Conservation (phyloP, 1,140 invertebrate species). For the Leptinotarsa undecemlineata region DNA sequence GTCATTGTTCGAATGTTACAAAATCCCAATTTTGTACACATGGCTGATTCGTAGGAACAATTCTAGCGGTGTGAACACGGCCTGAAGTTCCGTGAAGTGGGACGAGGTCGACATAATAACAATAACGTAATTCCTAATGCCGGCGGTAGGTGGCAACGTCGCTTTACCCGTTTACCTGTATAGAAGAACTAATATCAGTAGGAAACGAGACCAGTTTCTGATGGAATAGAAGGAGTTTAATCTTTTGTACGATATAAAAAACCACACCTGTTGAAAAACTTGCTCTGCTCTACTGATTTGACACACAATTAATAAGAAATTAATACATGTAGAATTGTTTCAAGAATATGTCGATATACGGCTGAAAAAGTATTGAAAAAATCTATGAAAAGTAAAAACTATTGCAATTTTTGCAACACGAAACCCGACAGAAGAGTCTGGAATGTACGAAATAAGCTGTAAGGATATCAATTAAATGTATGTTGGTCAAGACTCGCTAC, state of each 20-base stretch:
- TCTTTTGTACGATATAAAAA: not conserved
- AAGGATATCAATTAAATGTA: no score
- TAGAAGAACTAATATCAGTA: not conserved
- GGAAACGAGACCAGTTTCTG: not conserved
- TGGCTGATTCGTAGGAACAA: slow-evolving; percentile 12
- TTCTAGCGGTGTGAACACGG: slow-evolving; percentile 21
- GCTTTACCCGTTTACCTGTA: slow-evolving; percentile 1
- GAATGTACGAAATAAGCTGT: no score
- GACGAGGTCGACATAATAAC: slow-evolving; percentile 24
- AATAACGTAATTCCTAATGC: slow-evolving; percentile 19
- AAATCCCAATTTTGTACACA: slow-evolving; percentile 19
- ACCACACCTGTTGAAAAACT: not conserved
- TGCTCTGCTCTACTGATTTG: not conserved
- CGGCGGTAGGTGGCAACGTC: not conserved
- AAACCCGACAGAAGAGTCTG: no score
- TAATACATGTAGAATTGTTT: no score
- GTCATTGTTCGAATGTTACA: not conserved
- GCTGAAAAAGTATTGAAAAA: no score
- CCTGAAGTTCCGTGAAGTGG: slow-evolving; percentile 22
- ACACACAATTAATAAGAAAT: no score
- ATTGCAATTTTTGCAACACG: no score
- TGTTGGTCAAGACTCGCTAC: no score
- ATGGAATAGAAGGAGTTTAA: not conserved
- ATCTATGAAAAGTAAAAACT: no score
- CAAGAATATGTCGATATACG: no score